These are phyloP conservation scores for Alectura lathami DNA, from an alignment of 2,113 vertebrate species.

Conservation along the genomic window DNA sequence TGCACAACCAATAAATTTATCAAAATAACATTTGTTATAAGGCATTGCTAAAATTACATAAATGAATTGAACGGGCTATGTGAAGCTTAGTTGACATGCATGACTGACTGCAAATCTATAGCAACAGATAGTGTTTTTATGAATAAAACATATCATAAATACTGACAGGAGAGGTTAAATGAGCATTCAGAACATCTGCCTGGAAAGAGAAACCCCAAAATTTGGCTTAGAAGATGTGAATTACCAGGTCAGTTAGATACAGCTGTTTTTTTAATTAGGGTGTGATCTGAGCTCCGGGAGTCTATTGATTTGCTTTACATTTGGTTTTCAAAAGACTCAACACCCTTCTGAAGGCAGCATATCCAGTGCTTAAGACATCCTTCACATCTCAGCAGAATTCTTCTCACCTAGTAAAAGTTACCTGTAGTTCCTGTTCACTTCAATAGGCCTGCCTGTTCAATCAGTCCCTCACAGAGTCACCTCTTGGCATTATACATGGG, in stretches of 20 bases:
- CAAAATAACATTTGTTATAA: not conserved
- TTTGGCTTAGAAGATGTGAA: not conserved
- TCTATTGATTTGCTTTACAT: not conserved
- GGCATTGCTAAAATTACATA: not conserved
- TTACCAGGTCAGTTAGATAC: not conserved
- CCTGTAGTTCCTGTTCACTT: not conserved
- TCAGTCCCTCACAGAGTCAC: not conserved
- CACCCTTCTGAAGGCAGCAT: not conserved
- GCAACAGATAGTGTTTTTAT: not conserved
- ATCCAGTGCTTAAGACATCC: not conserved
- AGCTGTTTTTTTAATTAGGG: not conserved
- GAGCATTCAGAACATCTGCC: not conserved
- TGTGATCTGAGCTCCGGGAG: not conserved
- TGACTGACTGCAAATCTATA: not conserved
- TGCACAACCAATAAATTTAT: not conserved
- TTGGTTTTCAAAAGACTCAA: not conserved
- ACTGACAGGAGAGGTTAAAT: not conserved
- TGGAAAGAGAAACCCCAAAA: not conserved
- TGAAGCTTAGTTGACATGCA: not conserved
- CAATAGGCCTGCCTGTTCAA: not conserved
- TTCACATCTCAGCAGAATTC: not conserved
- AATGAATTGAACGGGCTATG: not conserved
- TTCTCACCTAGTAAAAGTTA: not conserved
- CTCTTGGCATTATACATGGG: accelerated
- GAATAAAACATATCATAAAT: not conserved